Evolutionary conservation across 2,797 vertebrate species (phyloP).

Genomic region (Cossypha caffra): DNA sequence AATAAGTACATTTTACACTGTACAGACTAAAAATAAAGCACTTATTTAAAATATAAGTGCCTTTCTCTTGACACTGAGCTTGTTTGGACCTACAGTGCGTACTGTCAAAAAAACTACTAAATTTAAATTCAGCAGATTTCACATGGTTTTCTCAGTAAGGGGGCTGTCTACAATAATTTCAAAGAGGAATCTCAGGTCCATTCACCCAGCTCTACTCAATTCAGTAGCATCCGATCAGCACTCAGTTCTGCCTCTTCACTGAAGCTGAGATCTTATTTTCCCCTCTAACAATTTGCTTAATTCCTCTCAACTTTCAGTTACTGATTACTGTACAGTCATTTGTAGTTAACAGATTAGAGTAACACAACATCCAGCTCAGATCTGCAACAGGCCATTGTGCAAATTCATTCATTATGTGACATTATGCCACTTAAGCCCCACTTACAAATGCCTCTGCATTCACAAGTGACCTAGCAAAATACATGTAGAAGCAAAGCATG

Average conservation of each 20-base stretch:
- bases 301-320: not conserved
- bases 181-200: not conserved
- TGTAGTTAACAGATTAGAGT: not conserved
- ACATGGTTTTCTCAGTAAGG: not conserved
- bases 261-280: not conserved
- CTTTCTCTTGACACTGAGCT: not conserved
- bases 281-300: not conserved
- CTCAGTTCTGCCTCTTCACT: not conserved
- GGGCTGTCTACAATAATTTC: not conserved
- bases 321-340: not conserved
- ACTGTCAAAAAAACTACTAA: not conserved
- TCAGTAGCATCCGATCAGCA: not conserved
- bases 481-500: not conserved
- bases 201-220: not conserved
- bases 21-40: not conserved
- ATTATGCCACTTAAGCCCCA: not conserved
- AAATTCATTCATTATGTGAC: not conserved
- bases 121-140: not conserved
- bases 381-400: not conserved
- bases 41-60: not conserved
- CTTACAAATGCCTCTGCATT: not conserved
- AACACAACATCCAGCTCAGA: not conserved
- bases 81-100: not conserved
- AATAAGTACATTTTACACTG: not conserved
- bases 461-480: not conserved